These are phyloP conservation scores for Pipra filicauda DNA, from an alignment of 2,113 vertebrate genomes.

Conservation along the genomic window DNA sequence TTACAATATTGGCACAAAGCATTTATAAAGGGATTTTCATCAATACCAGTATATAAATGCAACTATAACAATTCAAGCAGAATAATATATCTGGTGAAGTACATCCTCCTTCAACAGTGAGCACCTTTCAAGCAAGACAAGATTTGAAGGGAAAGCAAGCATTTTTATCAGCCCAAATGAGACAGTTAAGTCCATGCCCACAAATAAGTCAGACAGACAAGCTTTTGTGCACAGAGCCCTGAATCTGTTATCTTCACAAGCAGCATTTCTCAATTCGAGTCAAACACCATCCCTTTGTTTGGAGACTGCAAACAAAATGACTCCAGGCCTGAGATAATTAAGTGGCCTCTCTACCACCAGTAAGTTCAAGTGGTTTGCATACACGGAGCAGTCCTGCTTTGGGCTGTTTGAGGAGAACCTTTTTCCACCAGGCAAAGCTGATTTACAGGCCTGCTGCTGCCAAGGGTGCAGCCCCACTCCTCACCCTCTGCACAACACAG, in stretches of 20 bases:
- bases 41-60: background rate
- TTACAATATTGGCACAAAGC: background rate
- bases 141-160: background rate
- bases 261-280: background rate
- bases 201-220: background rate
- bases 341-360: slow-evolving; percentile 12
- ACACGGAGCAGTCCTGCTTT: background rate
- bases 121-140: background rate
- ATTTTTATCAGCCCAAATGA: background rate
- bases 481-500: background rate
- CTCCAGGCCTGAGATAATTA: slow-evolving; percentile 48
- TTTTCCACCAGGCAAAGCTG: background rate
- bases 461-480: background rate
- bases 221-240: background rate
- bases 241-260: background rate
- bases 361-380: slow-evolving; percentile 14
- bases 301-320: slow-evolving; percentile 51
- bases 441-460: background rate
- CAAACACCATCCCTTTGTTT: slow-evolving; percentile 41
- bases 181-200: background rate
- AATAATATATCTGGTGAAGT: background rate
- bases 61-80: background rate
- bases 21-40: background rate
- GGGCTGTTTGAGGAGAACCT: background rate
- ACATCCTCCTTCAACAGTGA: background rate